Evolutionary conservation across 1,140 invertebrate genomes (phyloP).

Genomic region (Cotesia chilonis): DNA sequence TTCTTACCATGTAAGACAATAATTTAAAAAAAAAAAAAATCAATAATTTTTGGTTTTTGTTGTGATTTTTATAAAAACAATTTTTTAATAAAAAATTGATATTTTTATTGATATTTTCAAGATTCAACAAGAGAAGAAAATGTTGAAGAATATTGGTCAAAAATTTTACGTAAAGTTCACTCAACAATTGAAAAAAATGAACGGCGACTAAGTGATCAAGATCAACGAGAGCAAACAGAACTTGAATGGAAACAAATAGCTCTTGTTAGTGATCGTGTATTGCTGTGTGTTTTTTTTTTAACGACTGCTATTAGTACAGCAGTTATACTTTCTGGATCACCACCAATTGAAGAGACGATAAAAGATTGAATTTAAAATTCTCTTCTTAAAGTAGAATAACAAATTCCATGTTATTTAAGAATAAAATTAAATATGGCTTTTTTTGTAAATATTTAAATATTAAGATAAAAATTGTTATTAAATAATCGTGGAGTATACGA

Average conservation of each 20-base stretch:
- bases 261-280: conserved; percentile 73
- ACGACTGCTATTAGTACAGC: conserved; percentile 72
- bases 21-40: no score
- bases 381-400: not conserved
- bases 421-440: no score
- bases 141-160: conserved; percentile 71
- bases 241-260: conserved; percentile 83
- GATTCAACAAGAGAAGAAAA: conserved; percentile 58
- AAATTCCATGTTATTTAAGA: not conserved
- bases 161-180: conserved; percentile 74
- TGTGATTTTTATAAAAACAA: no score
- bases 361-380: conserved; percentile 36
- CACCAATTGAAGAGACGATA: conserved; percentile 36
- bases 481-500: no score
- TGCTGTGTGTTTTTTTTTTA: conserved; percentile 75
- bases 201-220: conserved; percentile 72
- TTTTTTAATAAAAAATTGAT: no score
- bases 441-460: conserved; percentile 1
- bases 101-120: conserved; percentile 19
- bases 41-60: no score
- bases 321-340: conserved; percentile 70
- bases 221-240: conserved; percentile 72
- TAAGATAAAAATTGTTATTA: not conserved
- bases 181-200: conserved; percentile 78
- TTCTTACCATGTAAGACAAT: no score